Conservation (phyloP, 2,797 vertebrate genomes). For the Schizopygopsis pylzovi region DNA sequence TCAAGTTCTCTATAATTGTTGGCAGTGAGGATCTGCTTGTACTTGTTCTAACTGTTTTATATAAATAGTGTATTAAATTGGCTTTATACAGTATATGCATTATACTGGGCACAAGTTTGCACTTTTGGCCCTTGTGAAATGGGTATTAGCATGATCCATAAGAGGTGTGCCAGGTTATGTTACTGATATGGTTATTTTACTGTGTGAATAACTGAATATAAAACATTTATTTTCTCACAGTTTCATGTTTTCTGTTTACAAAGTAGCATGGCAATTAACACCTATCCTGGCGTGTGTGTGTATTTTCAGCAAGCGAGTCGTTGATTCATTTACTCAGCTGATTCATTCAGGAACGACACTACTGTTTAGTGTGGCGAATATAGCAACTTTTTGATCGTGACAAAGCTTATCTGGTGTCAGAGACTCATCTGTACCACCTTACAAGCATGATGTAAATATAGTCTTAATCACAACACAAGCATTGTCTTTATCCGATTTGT, state of each 20-base stretch:
- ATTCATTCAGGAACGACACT: background rate
- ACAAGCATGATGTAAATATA: background rate
- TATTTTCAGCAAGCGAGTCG: background rate
- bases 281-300: background rate
- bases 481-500: background rate
- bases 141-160: background rate
- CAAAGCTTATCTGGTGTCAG: no score
- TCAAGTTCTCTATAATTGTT: slow-evolving; percentile 22
- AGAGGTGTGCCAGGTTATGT: background rate
- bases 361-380: background rate
- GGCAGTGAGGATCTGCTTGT: background rate
- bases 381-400: background rate
- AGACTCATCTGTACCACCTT: background rate
- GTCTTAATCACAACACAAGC: background rate
- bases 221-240: slow-evolving; percentile 54
- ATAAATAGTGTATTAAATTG: slow-evolving; percentile 17
- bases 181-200: slow-evolving; percentile 9
- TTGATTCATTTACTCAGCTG: background rate
- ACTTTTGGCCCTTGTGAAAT: slow-evolving; percentile 16
- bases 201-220: slow-evolving; percentile 56
- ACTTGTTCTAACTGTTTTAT: slow-evolving; percentile 32
- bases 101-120: slow-evolving; percentile 44
- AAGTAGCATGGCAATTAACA: no score
- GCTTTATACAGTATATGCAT: slow-evolving; percentile 10
- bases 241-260: background rate